phyloP scores from a whole-genome alignment of 1,140 invertebrate species.

The Drosophila littoralis region DNA sequence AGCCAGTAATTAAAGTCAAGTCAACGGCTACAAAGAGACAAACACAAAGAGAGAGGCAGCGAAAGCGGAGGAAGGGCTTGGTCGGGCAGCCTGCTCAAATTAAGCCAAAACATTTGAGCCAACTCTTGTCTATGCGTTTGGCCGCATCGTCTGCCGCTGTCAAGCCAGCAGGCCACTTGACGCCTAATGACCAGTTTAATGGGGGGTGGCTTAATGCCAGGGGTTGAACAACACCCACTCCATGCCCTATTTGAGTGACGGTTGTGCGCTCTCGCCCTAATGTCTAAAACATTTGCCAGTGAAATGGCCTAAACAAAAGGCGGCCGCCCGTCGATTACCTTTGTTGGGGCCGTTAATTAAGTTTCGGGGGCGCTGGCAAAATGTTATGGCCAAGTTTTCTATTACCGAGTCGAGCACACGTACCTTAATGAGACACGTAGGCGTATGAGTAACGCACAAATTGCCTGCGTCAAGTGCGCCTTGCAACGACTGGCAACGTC shows the following conservation, averaged over 20 bases:
- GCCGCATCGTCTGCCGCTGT: constrained; percentile 33
- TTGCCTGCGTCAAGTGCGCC: constrained; percentile 42
- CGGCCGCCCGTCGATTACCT: constrained; percentile 64
- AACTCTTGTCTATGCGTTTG: constrained; percentile 40
- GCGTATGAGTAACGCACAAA: constrained; percentile 76
- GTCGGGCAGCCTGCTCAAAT: constrained; percentile 57
- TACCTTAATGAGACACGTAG: constrained; percentile 76
- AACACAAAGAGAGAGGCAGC: constrained; percentile 9
- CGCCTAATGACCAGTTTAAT: constrained; percentile 82
- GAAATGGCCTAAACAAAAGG: constrained; percentile 68
- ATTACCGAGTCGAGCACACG: constrained; percentile 64
- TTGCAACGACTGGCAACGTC: constrained; percentile 26
- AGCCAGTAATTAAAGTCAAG: constrained; percentile 61
- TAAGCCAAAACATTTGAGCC: constrained; percentile 75
- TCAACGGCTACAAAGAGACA: constrained; percentile 39
- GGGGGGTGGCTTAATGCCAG: constrained; percentile 33
- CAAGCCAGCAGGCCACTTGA: constrained; percentile 70
- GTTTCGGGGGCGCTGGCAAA: constrained; percentile 62
- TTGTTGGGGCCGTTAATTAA: constrained; percentile 74
- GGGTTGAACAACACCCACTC: background rate
- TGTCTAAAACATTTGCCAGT: constrained; percentile 66
- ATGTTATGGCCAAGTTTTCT: constrained; percentile 81
- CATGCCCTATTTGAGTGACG: constrained; percentile 9
- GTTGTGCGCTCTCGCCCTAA: constrained; percentile 20
- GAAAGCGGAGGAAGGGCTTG: background rate